These are phyloP conservation scores for Ceratina calcarata DNA, from an alignment of 1,140 invertebrate species.

Conservation along the genomic window DNA sequence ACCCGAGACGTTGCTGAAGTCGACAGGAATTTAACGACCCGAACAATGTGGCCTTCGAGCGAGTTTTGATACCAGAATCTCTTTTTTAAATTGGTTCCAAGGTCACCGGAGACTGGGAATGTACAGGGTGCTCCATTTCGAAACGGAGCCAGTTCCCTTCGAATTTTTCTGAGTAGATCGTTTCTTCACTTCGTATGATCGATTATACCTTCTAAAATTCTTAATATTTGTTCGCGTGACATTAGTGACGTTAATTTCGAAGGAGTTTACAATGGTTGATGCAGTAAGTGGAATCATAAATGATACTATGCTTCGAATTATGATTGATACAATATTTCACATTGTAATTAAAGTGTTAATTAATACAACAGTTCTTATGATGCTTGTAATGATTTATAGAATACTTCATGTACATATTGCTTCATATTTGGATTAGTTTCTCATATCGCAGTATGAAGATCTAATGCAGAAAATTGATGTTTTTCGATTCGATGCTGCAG, in stretches of 20 bases:
- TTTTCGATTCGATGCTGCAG: neutral
- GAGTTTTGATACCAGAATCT: conserved; percentile 5
- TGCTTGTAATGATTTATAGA: too few relatives aligned
- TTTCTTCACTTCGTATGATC: neutral
- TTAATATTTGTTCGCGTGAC: neutral
- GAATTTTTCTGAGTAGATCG: neutral
- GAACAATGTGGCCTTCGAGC: conserved; percentile 15
- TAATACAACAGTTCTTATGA: too few relatives aligned
- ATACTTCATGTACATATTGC: too few relatives aligned
- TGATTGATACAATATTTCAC: too few relatives aligned
- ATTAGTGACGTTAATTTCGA: neutral
- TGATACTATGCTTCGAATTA: too few relatives aligned
- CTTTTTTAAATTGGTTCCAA: conserved; percentile 13
- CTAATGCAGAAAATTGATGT: neutral
- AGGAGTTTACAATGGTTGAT: too few relatives aligned
- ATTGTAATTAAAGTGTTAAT: too few relatives aligned
- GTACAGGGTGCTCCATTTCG: neutral
- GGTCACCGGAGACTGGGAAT: neutral
- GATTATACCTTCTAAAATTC: neutral
- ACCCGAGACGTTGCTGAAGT: neutral
- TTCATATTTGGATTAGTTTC: too few relatives aligned
- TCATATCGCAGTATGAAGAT: too few relatives aligned
- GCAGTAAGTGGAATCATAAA: too few relatives aligned
- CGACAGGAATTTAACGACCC: too few relatives aligned
- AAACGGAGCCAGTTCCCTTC: neutral